phyloP scores from a whole-genome alignment of 2,797 vertebrate genomes.

The Coreius guichenoti region DNA sequence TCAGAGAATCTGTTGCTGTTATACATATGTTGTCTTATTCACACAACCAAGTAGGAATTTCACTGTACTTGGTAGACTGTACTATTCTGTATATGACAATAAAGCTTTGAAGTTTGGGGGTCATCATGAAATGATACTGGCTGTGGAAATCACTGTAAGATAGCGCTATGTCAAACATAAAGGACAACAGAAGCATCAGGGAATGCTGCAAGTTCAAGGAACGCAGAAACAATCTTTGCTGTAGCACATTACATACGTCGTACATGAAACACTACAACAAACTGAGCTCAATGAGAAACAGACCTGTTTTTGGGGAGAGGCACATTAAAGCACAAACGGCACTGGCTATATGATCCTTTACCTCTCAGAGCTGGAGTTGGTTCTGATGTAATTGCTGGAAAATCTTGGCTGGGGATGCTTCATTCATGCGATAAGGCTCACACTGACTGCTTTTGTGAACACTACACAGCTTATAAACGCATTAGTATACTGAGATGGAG shows the following conservation, averaged over 20 bases:
- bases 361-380: slow-evolving; percentile 49
- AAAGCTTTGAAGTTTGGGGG: slow-evolving; percentile 51
- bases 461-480: slow-evolving; percentile 66
- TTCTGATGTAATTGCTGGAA: slow-evolving; percentile 57
- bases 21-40: neutral
- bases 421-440: slow-evolving; percentile 56
- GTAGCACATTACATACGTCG: slow-evolving; percentile 55
- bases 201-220: slow-evolving; percentile 62
- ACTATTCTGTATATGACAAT: neutral
- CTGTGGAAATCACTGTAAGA: slow-evolving; percentile 81
- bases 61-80: neutral
- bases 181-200: slow-evolving; percentile 61
- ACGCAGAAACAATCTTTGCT: slow-evolving; percentile 49
- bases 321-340: slow-evolving; percentile 15
- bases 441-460: slow-evolving; percentile 54
- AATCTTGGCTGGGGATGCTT: slow-evolving; percentile 57
- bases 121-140: slow-evolving; percentile 73
- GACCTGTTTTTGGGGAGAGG: slow-evolving; percentile 32
- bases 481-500: slow-evolving; percentile 61
- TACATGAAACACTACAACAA: slow-evolving; percentile 55
- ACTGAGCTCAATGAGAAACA: slow-evolving; percentile 39
- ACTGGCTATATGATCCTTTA: slow-evolving; percentile 42
- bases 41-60: neutral
- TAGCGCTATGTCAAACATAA: slow-evolving; percentile 66
- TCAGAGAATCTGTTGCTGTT: neutral